Conservation (phyloP, 2,888 invertebrate species). For the Drosophila testacea region DNA sequence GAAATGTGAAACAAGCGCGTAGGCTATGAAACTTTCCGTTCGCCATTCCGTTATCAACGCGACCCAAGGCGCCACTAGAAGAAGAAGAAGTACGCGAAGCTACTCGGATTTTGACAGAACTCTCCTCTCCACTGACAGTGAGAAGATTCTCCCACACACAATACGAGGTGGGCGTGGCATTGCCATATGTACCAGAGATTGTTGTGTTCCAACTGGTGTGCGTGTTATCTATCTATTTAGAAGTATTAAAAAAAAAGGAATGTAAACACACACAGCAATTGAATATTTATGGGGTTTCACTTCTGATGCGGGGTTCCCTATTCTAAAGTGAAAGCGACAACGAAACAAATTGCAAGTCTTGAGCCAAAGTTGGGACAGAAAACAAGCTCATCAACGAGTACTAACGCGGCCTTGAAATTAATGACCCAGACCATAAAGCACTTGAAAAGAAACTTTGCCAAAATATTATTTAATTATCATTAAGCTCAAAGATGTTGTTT, state of each 20-base stretch:
- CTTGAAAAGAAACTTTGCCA: conserved; percentile 46
- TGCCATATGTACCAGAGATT: conserved; percentile 30
- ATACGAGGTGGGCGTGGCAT: conserved; percentile 18
- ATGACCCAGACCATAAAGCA: conserved; percentile 52
- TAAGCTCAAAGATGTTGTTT: conserved; percentile 29
- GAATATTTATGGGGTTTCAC: conserved; percentile 62
- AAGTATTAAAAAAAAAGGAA: conserved; percentile 45
- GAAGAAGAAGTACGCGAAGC: conserved; percentile 9
- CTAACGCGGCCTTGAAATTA: conserved; percentile 54
- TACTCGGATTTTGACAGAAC: conserved; percentile 11
- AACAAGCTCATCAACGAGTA: conserved; percentile 36
- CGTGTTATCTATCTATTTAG: conserved; percentile 46
- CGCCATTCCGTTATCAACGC: conserved; percentile 48
- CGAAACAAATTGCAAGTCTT: conserved; percentile 50
- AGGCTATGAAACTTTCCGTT: conserved; percentile 53
- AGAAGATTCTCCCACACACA: not conserved
- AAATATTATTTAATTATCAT: conserved; percentile 58
- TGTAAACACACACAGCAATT: conserved; percentile 47
- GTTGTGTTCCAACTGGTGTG: conserved; percentile 24
- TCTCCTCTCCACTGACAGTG: conserved; percentile 6
- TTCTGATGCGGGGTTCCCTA: conserved; percentile 28
- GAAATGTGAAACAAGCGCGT: conserved; percentile 46
- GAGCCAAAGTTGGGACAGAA: conserved; percentile 26
- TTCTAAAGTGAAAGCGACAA: conserved; percentile 23
- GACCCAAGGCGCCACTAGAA: conserved; percentile 53